Evolutionary conservation across 2,113 vertebrate genomes (phyloP), one percentile per base, ranked within the genome.

Genomic region (Zonotrichia leucophrys): DNA sequence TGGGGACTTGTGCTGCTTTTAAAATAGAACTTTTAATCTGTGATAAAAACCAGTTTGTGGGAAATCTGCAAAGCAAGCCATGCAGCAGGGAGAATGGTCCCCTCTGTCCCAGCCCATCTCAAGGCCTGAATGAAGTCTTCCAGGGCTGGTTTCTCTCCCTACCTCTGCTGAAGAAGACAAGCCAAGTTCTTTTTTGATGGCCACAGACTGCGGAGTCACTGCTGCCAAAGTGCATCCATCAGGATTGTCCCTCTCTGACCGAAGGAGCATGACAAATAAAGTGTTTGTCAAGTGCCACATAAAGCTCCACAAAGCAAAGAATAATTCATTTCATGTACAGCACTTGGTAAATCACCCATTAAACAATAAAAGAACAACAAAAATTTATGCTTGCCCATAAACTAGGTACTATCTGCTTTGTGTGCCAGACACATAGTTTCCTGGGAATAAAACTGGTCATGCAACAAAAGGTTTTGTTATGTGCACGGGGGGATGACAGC

Each of bases 11-110:
- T 72, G 24, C 66, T 81, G 33, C 47, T 86, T 89, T 72, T 63
- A 53, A 79, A 89, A 53, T 24, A 3, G 7, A n/a, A 3, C 5
- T 80, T 83, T 58, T 50, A 33, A 42, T 41, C 2, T 66, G 30
- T 35, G 11, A 50, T 39, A 21, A 69, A 73, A 79, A 77, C 0
- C 12, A 25, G 6, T 11, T 30, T 52, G 4, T 25, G 25, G 27
- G 15, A 92, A 84, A 69, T 2, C 9, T 30, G 15, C 58, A 83
- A 80, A 83, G n/a, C 5, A 35, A 56, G 12, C 6, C 18, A 52
- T 20, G 23, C 7, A 67, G 21, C 9, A 5, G 4, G 14, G 21
- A 62, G 19, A 67, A 22, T 0, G 0, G 18, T 19, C 14, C 3
- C 11, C 8, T 69, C 46, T 58, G 6, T 33, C 12, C 8, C 4